Evolutionary conservation across 2,113 vertebrate genomes (phyloP), one percentile per base, ranked within the genome.

Genomic region (Equus przewalskii): DNA sequence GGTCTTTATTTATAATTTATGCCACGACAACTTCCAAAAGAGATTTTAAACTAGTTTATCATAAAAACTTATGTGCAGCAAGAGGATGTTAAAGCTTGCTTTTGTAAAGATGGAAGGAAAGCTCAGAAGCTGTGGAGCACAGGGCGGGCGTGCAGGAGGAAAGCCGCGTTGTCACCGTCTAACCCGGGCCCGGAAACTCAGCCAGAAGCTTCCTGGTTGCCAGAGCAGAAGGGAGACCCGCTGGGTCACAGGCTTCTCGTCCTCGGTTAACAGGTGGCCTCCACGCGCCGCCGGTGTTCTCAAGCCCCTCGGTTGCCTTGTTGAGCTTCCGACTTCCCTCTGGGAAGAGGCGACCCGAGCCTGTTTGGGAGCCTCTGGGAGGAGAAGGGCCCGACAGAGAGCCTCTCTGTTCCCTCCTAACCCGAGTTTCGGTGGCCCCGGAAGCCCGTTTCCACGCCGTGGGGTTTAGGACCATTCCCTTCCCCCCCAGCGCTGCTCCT

Each of bases 161-260:
- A 3, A 22, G 44, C 3, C 0, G 0, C 12, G 8, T 14, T 0
- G 4, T 5, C 16, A 22, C 80, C 3, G 0, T 46, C 41, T 6
- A n/a, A 24, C 70, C 6, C 0, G 1, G 22, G 67, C 18, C 4
- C 51, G 49, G 22, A 36, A 19, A 41, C 36, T 18, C 9, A 41
- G 30, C 72, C 13, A 1, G n/a, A 46, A n/a, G 28, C 51, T 49
- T 46, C 28, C 54, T 0, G 0, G 54, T 13, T 65, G 79, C 44
- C 44, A 4, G 92, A 70, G 84, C n/a, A 1, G 1, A 8, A 54
- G 22, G 41, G 36, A 24, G 60, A 7, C 41, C 56, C 0, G 58
- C 14, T 14, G 64, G 87, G 46, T 5, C 51, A 7, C 10, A 36
- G 67, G 67, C 3, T 49, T 56, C 75, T 54, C 51, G 2, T 15